Base-by-base conservation (phyloP, 1,140 invertebrate species). In the Cydia fagiglandana region DNA sequence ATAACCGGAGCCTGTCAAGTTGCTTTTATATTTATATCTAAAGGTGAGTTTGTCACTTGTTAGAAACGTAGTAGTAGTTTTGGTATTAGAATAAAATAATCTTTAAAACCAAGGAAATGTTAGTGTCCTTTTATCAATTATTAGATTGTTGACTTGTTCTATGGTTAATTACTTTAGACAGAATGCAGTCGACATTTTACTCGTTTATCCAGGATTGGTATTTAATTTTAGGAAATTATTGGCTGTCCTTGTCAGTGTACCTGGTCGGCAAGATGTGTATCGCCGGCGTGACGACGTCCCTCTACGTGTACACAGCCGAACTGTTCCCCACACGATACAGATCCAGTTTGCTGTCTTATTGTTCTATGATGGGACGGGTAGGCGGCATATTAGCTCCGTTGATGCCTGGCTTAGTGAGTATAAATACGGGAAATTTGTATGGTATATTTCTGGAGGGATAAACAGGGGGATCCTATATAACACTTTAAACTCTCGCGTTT, bases 341-440 rank as follows among this genome's bases (percentile, higher is more conserved):
- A 28, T 94, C 95, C 82, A 95, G 94, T n/a, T 81, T 96, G 45
- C 93, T 96, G 38, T 95, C 88, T 77, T 95, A 93, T 77, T 96
- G 95, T 78, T 96, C 96, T 4, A 96, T 96, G 93, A 93, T 96
- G 76, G 96, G 95, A 4, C 90, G 96, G 74, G 91, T 96, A 77
- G 96, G 96, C 0, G 95, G 95, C 10, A 96, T 96, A 90, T 84
- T 95, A 28, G 95, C 96, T n/a, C 96, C 96, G 77, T 94, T 96
- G 87, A 95, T 83, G 28, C 87, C 85, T 24, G 87, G 82, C 30
- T n/a, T 75, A 12, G 64, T 75, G 34, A 75, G 34, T 30, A 74
- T 66, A 13, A 38, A 38, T 7, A 0, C 34, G 6, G 7, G 24
- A 24, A 24, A 24, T 24, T 24, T 34, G 2, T 34, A 5, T 34